A percentile compares a stretch with the other conserved stretches of the same genome.
These are phyloP conservation scores for Steinernema scapterisci DNA, from an alignment of 2,888 invertebrate genomes.

Conservation along the genomic window DNA sequence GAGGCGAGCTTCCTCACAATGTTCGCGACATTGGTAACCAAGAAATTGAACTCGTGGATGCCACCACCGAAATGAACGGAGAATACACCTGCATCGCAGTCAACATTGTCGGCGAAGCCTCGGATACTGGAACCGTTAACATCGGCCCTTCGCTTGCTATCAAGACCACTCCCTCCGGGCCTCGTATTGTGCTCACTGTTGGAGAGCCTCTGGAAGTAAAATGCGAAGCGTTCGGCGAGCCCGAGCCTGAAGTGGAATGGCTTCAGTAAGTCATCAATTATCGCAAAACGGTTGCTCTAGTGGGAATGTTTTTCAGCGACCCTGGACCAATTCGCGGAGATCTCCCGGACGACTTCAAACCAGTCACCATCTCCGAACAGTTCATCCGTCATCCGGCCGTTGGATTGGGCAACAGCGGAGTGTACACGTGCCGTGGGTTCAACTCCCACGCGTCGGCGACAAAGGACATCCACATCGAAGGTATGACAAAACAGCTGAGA, in stretches of 20 bases:
- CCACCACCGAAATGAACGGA: slow-evolving; percentile 53
- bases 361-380: slow-evolving; percentile 66
- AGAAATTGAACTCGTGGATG: slow-evolving; percentile 47
- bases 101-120: slow-evolving; percentile 55
- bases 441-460: slow-evolving; percentile 67
- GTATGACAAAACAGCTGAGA: slow-evolving; percentile 33
- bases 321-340: slow-evolving; percentile 63
- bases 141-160: slow-evolving; percentile 57
- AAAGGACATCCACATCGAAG: slow-evolving; percentile 65
- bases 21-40: slow-evolving; percentile 64
- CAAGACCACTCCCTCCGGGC: slow-evolving; percentile 59
- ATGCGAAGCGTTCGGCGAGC: slow-evolving; percentile 66
- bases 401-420: slow-evolving; percentile 65
- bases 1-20: slow-evolving; percentile 61
- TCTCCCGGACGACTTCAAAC: slow-evolving; percentile 66
- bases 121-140: slow-evolving; percentile 62
- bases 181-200: slow-evolving; percentile 60
- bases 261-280: slow-evolving; percentile 40
- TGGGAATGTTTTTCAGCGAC: slow-evolving; percentile 37
- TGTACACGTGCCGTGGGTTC: slow-evolving; percentile 69
- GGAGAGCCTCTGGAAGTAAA: slow-evolving; percentile 63
- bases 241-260: slow-evolving; percentile 65
- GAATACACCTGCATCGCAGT: slow-evolving; percentile 63
- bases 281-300: not conserved
- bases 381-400: slow-evolving; percentile 64